A percentile compares a stretch with the other conserved stretches of the same genome.
Evolutionary conservation across 2,888 invertebrate species (phyloP).

Genomic region (Dascillus cervinus): DNA sequence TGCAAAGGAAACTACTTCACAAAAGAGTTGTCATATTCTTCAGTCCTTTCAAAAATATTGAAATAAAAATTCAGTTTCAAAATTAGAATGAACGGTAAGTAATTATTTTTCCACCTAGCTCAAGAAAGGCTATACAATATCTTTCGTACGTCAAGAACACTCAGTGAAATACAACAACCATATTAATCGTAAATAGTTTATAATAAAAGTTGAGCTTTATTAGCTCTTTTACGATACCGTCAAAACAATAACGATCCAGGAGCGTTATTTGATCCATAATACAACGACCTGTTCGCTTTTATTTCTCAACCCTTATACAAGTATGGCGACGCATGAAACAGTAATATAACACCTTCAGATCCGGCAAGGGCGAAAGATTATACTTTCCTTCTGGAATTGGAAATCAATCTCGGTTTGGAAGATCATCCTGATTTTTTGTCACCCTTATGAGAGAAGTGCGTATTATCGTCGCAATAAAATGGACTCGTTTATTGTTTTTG

Average conservation of each 20-base stretch:
- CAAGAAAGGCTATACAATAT: slow-evolving; percentile 6
- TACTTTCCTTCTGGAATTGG: slow-evolving; percentile 7
- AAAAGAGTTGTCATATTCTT: too few relatives aligned
- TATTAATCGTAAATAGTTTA: slow-evolving; percentile 15
- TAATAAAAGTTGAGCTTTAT: slow-evolving; percentile 15
- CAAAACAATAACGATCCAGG: slow-evolving; percentile 12
- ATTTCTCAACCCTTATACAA: slow-evolving; percentile 9
- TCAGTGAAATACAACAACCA: slow-evolving; percentile 7
- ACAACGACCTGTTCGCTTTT: slow-evolving; percentile 7
- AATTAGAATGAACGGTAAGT: slow-evolving; percentile 3
- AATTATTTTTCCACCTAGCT: slow-evolving; percentile 2
- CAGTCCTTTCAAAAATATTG: too few relatives aligned
- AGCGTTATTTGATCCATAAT: slow-evolving; percentile 10
- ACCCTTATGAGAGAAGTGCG: too few relatives aligned
- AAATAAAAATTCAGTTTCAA: too few relatives aligned
- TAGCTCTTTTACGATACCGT: slow-evolving; percentile 14
- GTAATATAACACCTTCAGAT: slow-evolving; percentile 3
- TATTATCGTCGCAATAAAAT: too few relatives aligned
- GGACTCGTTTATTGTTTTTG: too few relatives aligned
- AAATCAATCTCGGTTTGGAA: slow-evolving; percentile 8
- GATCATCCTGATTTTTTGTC: slow-evolving; percentile 9
- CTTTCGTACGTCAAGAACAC: slow-evolving; percentile 3
- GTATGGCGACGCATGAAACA: slow-evolving; percentile 10
- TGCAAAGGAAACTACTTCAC: too few relatives aligned
- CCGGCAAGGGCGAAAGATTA: slow-evolving; percentile 1